A percentile compares a stretch with the other conserved stretches of the same genome.
phyloP scores from a whole-genome alignment of 2,797 vertebrate genomes.

The Siniperca scherzeri region DNA sequence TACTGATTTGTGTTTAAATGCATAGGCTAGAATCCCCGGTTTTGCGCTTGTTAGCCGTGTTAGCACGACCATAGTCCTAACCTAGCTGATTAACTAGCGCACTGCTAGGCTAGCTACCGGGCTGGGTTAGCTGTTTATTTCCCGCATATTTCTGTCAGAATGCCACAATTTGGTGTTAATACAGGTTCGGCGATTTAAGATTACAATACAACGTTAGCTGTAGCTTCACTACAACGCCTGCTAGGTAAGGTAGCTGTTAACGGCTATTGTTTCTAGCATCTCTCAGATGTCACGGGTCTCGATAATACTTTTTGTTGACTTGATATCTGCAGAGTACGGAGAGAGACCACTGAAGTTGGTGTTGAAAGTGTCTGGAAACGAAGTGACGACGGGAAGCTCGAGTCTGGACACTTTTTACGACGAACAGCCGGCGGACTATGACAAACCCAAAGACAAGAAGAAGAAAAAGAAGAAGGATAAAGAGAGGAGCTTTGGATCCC shows the following conservation, averaged over 20 bases:
- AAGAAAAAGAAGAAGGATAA: slow-evolving; percentile 98
- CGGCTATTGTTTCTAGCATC: slow-evolving; percentile 9
- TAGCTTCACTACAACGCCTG: neutral
- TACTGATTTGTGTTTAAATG: neutral
- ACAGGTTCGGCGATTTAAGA: fast-evolving
- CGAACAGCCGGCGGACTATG: slow-evolving; percentile 89
- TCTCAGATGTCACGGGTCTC: neutral
- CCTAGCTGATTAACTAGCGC: neutral
- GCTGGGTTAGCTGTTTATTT: neutral
- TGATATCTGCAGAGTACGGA: slow-evolving; percentile 85
- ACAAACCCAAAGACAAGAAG: slow-evolving; percentile 96
- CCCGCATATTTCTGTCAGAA: fast-evolving
- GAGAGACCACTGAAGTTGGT: slow-evolving; percentile 97
- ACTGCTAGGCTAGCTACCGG: neutral
- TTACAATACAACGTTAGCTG: fast-evolving
- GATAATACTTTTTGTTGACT: neutral
- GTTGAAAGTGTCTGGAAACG: slow-evolving; percentile 95
- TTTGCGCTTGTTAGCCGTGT: neutral
- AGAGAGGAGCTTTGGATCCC: slow-evolving; percentile 83
- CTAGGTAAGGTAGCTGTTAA: neutral
- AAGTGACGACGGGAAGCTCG: slow-evolving; percentile 94
- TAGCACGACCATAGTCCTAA: slow-evolving; percentile 9
- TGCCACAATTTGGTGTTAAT: fast-evolving
- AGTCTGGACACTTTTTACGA: slow-evolving; percentile 90
- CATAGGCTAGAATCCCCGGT: fast-evolving